These are phyloP conservation scores for Hoplostethus mediterraneus DNA, from an alignment of 2,797 vertebrate species.

Conservation along the genomic window DNA sequence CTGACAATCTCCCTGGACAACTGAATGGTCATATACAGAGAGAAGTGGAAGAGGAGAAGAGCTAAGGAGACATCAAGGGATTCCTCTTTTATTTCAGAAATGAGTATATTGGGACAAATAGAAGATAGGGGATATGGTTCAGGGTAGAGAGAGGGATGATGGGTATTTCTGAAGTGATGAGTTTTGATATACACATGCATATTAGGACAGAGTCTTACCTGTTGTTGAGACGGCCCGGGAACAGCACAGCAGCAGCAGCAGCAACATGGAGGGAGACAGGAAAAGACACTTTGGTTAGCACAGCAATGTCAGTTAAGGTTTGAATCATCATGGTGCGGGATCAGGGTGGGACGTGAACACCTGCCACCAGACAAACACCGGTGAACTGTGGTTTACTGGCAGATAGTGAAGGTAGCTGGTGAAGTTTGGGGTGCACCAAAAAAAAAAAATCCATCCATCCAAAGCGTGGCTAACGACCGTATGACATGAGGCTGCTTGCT, in stretches of 20 bases:
- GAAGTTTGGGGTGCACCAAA: no score
- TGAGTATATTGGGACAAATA: not conserved
- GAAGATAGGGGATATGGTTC: not conserved
- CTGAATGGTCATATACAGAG: no score
- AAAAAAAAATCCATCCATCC: not conserved
- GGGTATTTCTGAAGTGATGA: not conserved
- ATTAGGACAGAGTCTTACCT: constrained; percentile 71
- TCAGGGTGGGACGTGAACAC: not conserved
- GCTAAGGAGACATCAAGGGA: no score
- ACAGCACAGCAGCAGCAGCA: constrained; percentile 36
- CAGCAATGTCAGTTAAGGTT: constrained; percentile 7
- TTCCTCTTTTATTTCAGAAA: not conserved
- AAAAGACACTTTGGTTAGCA: constrained; percentile 47
- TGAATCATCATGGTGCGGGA: not conserved
- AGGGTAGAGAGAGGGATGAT: not conserved
- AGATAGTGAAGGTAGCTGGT: no score
- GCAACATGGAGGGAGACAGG: constrained; percentile 54
- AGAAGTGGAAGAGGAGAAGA: no score
- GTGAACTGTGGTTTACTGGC: not conserved
- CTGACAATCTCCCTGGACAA: not conserved
- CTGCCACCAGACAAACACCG: not conserved
- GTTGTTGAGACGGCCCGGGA: constrained; percentile 32
- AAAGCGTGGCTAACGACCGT: constrained; percentile 4
- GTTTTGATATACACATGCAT: not conserved
- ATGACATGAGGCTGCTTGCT: not conserved